Base-by-base conservation (phyloP, 1,140 invertebrate species). In the Aphaenogaster floridana region DNA sequence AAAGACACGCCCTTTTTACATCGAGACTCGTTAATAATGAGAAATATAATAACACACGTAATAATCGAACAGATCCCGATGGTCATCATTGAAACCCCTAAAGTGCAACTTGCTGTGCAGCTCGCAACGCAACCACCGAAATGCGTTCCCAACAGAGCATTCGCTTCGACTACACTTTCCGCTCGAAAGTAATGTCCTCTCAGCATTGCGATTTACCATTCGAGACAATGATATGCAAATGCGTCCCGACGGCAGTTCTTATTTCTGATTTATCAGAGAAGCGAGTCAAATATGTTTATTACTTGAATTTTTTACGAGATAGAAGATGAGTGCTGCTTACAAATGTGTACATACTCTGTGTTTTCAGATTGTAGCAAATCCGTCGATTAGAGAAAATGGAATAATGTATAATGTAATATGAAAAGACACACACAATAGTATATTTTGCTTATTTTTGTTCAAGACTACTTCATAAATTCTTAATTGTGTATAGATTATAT, bases 191-290 rank as follows among this genome's bases (percentile, higher is more conserved):
- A 87, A 86, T 28, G 39, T 68, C 54, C 39, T 87, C 34, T 69
- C 59, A 76, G 72, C 86, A 87, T 81, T 71, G 72, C 78, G 71
- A 79, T 80, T 89, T 78, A 78, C 74, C 66, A 79, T 85, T 63
- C 54, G 64, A 74, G 63, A 90, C 90, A 91, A 88, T 86, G 86
- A 72, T 45, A 45, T 57, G 86, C 64, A 69, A 66, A 61, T 34
- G 48, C 42, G 34, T 59, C 28, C 39, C 42, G 13, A 50, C 21
- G 45, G 66, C 6, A 50, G 21, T 69, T 69, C 80, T 76, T 74
- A 61, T 74, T 57, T 59, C 45, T 54, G 42, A 45, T 76, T 84
- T 71, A 48, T 42, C 39, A 42, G 39, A 48, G 52, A 59, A 83
- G 9, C 28, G 15, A 74, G 39, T 81, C 9, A 79, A 89, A 63